phyloP scores from a whole-genome alignment of 2,888 invertebrate genomes.

The Brenthis ino region DNA sequence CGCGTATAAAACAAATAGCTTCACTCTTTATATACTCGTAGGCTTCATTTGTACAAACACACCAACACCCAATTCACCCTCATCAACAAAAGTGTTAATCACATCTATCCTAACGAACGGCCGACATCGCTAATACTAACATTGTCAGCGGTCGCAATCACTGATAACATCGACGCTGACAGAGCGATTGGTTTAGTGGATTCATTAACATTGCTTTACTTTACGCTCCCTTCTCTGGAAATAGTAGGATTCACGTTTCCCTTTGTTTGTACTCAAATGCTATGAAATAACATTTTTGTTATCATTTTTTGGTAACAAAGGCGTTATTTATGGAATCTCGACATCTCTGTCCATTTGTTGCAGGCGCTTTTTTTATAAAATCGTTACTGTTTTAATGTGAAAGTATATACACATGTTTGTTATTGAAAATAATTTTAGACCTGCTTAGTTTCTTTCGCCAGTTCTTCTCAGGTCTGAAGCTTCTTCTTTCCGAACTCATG shows the following conservation, averaged over 20 bases:
- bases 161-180: conserved; percentile 31
- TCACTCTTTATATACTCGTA: background rate
- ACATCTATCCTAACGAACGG: conserved; percentile 26
- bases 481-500: no score
- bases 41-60: background rate
- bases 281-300: background rate
- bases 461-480: no score
- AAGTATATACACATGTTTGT: no score
- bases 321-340: no score
- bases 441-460: no score
- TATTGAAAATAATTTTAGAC: no score
- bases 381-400: no score
- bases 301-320: no score
- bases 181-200: conserved; percentile 29
- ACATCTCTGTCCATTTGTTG: no score
- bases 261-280: background rate
- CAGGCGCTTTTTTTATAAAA: no score
- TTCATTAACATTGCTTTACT: conserved; percentile 28
- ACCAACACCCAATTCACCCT: conserved; percentile 1
- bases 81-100: conserved; percentile 27
- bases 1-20: background rate
- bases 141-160: conserved; percentile 32
- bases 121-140: conserved; percentile 26
- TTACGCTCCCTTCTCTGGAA: conserved; percentile 5
- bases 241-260: background rate